Evolutionary conservation across 1,140 invertebrate genomes (phyloP), one percentile per base, ranked within the genome.

Genomic region (Parapsyche elsis): DNA sequence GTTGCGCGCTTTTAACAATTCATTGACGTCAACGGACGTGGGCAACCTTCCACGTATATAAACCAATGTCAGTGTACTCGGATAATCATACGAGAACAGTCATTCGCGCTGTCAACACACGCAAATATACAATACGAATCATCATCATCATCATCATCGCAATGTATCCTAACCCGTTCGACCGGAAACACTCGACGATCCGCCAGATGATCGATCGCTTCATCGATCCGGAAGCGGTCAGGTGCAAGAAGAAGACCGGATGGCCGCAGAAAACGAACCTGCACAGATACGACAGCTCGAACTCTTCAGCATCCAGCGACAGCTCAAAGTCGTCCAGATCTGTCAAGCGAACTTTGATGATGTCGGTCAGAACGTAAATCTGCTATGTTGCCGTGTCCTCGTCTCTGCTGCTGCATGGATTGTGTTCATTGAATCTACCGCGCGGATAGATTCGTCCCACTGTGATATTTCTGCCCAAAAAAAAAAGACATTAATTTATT

Each of bases 131-230:
- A 9, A 21, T 67, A 4, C 21, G 2, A 57, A 10, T 57, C 53
- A 10, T n/a, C n/a, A n/a, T n/a, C n/a, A n/a, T n/a, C n/a, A 53
- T 14, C 10, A 5, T 53, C 38, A 71, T 26, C 7, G 38, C 14
- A 86, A 94, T 94, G 93, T 93, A 92, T 85, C 92, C 92, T 5
- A 94, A 94, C 86, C 93, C 93, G 59, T 93, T 93, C 85, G 92
- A 93, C 83, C 90, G 93, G 85, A 93, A 93, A 82, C 92, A 94
- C 87, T 92, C 92, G 74, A 92, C 91, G 1, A 92, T 94, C 82
- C 89, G 92, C 74, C 92, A 93, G 85, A 90, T 93, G 81, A 86
- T 94, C 83, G 92, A 94, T 83, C 91, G 89, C 76, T 86, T 92
- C 80, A 84, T 92, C 83, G 89, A 88, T 16, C 88, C 89, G 70